Evolutionary conservation across 2,113 vertebrate species (phyloP), one percentile per base, ranked within the genome.

Genomic region (Scopus umbretta): DNA sequence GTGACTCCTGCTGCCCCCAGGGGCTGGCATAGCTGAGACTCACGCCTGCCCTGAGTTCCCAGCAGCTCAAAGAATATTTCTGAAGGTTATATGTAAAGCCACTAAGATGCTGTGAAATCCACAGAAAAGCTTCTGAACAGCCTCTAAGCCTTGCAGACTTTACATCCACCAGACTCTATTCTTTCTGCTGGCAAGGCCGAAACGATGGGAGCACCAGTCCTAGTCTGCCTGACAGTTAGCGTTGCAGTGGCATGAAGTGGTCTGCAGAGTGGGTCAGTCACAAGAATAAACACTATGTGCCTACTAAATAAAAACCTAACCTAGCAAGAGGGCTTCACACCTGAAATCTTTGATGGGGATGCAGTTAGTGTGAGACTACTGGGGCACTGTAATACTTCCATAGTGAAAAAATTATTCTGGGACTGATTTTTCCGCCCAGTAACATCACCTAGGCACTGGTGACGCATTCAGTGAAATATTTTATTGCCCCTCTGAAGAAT

Each of bases 1-100:
- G n/a, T 67, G 47, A 80, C 40, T 59, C 0, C 0, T 47, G 50
- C 13, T 85, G 59, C 21, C 67, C 27, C 10, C 0, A 0, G 21
- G 17, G 38, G 23, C 36, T 75, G 34, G 75, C 0, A 0, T 62
- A 52, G 23, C 49, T 75, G 40, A 42, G 47, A 43, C 43, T 75
- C n/a, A 18, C 0, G 1, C 70, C 56, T 88, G 32, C 22, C 19
- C 40, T 43, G 43, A 43, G 52, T 79, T 95, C 94, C 40, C 56
- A 91, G 70, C n/a, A 5, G 20, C 65, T 86, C 45, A 68, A 63
- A 70, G 61, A 61, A 65, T 19, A 55, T 66, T 90, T 91, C 30
- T 85, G 70, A 96, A 80, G 42, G n/a, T 67, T 96, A 38, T 47
- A 26, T 43, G 5, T 61, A 76, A 76, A 82, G 40, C n/a, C 29